These are phyloP conservation scores for Orycteropus afer DNA, from an alignment of 2,113 vertebrate species.

Conservation along the genomic window DNA sequence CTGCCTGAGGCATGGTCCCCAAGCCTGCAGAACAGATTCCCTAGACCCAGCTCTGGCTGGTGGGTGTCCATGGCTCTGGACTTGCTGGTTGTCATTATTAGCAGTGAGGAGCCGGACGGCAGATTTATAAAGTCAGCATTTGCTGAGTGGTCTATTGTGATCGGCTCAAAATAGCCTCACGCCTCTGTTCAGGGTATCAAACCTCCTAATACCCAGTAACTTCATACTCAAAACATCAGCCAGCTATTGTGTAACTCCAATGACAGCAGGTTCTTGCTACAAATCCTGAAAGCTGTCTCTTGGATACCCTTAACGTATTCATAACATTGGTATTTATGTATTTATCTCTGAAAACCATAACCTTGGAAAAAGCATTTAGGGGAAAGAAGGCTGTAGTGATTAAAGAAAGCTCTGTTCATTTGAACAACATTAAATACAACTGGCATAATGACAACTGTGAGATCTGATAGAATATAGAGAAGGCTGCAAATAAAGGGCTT, in stretches of 20 bases:
- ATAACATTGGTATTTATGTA: slow-evolving; percentile 82
- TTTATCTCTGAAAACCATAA: slow-evolving; percentile 84
- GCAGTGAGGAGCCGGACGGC: slow-evolving; percentile 48
- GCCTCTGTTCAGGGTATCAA: slow-evolving; percentile 66
- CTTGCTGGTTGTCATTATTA: slow-evolving; percentile 53
- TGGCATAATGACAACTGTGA: slow-evolving; percentile 87
- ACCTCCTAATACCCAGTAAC: slow-evolving; percentile 60
- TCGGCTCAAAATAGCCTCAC: slow-evolving; percentile 71
- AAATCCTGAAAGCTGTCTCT: slow-evolving; percentile 82
- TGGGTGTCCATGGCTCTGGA: neutral
- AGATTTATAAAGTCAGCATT: slow-evolving; percentile 75
- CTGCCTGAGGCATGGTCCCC: neutral
- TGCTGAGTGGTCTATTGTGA: slow-evolving; percentile 75
- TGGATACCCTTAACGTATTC: slow-evolving; percentile 85
- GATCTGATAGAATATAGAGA: slow-evolving; percentile 89
- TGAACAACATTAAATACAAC: slow-evolving; percentile 88
- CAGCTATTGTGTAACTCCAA: slow-evolving; percentile 73
- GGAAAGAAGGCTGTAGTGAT: slow-evolving; percentile 86
- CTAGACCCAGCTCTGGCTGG: neutral
- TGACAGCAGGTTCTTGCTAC: slow-evolving; percentile 77
- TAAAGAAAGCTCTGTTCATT: slow-evolving; percentile 87
- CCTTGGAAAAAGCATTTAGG: slow-evolving; percentile 83
- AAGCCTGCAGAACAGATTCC: neutral
- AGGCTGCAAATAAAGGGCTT: slow-evolving; percentile 89
- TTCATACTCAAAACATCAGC: slow-evolving; percentile 67